Evolutionary conservation across 2,888 invertebrate species (phyloP).

Genomic region (Tillus elongatus): DNA sequence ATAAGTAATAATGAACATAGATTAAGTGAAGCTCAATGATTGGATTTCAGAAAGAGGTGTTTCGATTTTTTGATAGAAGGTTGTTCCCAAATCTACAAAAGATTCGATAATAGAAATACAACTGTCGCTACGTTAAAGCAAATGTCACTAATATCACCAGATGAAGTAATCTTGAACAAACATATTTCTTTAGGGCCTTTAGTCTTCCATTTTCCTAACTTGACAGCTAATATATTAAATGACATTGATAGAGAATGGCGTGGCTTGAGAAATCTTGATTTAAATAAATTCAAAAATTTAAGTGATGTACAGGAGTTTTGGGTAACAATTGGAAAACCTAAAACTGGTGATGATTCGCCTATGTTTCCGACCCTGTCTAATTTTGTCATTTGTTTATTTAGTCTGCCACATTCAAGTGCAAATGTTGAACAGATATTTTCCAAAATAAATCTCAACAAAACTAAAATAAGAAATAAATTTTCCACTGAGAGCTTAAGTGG

Average conservation of each 20-base stretch:
- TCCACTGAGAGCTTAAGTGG: slow-evolving; percentile 12
- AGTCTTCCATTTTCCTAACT: slow-evolving; percentile 10
- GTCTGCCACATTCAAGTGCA: slow-evolving; percentile 15
- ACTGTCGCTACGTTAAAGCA: slow-evolving; percentile 11
- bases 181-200: slow-evolving; percentile 11
- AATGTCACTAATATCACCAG: slow-evolving; percentile 11
- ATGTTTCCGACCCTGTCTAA: slow-evolving; percentile 11
- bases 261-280: slow-evolving; percentile 10
- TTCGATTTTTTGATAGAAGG: slow-evolving; percentile 15
- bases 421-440: slow-evolving; percentile 15
- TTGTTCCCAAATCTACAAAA: slow-evolving; percentile 11
- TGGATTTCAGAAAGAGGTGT: slow-evolving; percentile 12
- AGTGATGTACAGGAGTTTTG: slow-evolving; percentile 13
- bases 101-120: slow-evolving; percentile 9
- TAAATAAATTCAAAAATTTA: slow-evolving; percentile 4
- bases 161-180: slow-evolving; percentile 10
- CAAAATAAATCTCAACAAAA: slow-evolving; percentile 16
- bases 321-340: slow-evolving; percentile 10
- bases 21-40: slow-evolving; percentile 6
- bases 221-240: slow-evolving; percentile 6
- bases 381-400: slow-evolving; percentile 12
- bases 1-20: slow-evolving; percentile 4
- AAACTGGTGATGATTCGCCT: slow-evolving; percentile 11
- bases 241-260: slow-evolving; percentile 12
- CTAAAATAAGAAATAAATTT: slow-evolving; percentile 12